Evolutionary conservation across 2,797 vertebrate genomes (phyloP), one percentile per base, ranked within the genome.

Genomic region (Xiphorhynchus erythropygius): DNA sequence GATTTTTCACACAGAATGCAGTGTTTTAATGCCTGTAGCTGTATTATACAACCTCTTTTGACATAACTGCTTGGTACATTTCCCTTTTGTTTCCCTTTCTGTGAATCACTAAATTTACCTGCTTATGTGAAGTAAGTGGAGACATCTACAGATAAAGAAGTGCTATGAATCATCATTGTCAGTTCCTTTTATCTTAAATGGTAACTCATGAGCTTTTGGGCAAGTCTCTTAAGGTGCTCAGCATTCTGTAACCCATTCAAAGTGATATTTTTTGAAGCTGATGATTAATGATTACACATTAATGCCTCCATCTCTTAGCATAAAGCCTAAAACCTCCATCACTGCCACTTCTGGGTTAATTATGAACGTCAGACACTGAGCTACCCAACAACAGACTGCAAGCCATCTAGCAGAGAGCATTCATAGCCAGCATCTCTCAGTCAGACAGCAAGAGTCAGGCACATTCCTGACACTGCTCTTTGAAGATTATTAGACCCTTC

Each of bases 21-120:
- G 42, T 57, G 25, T 7, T 77, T 64, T 77, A 68, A 33, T 83
- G 41, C 24, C 39, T 77, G 37, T 55, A 42, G 46, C 30, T 87
- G 62, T 81, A 39, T 90, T 78, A 32, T 35, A 28, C 57, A 65
- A n/a, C 25, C 57, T 87, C 62, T 84, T 91, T 64, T 70, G 24
- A 30, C 18, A 27, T 65, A 82, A 76, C 37, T 60, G 37, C 50
- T 80, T 84, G 53, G 32, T 56, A n/a, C n/a, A 19, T 56, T 60
- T 37, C 39, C 41, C 86, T 94, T 87, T 67, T 81, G 28, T 78
- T 92, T 75, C 47, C 62, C 10, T 85, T 84, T 71, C 57, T 86
- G 46, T 82, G 73, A 87, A 77, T 88, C n/a, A 60, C 76, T 89
- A 63, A 30, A 73, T 87, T 78, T 89, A 95, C 87, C 79, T 89